These are phyloP conservation scores for Salvelinus alpinus DNA, from an alignment of 2,113 vertebrate species.

Conservation along the genomic window DNA sequence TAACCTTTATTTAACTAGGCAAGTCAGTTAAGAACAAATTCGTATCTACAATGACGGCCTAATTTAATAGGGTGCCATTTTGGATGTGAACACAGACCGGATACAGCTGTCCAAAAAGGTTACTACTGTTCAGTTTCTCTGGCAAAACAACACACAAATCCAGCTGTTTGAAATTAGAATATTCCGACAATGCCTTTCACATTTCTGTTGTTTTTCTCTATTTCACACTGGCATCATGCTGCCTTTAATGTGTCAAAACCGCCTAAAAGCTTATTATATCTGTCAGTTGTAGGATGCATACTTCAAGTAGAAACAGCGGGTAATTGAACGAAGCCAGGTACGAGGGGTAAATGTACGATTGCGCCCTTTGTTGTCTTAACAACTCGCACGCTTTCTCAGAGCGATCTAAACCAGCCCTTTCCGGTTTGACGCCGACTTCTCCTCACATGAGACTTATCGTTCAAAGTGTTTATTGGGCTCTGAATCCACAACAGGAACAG, in stretches of 20 bases:
- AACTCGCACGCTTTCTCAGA: background rate
- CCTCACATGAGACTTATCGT: background rate
- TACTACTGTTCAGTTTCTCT: background rate
- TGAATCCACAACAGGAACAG: background rate
- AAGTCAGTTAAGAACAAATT: too few relatives aligned
- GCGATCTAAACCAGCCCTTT: background rate
- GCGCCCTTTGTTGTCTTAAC: background rate
- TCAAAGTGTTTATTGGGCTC: slow-evolving; percentile 6
- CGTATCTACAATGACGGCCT: too few relatives aligned
- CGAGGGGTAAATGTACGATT: background rate
- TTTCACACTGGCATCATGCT: background rate
- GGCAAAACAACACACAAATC: background rate
- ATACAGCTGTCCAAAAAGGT: too few relatives aligned
- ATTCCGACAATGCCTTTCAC: background rate
- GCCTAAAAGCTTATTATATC: background rate
- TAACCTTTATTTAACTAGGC: too few relatives aligned
- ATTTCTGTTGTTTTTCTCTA: background rate
- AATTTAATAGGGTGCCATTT: too few relatives aligned
- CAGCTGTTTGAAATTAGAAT: background rate
- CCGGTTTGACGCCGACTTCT: background rate
- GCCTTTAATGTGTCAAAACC: background rate
- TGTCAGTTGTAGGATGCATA: background rate
- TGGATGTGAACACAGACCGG: too few relatives aligned
- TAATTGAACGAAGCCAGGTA: background rate
- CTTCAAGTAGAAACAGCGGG: background rate